Conservation (phyloP, 2,888 invertebrate species). For the Sarcophaga rosellei region DNA sequence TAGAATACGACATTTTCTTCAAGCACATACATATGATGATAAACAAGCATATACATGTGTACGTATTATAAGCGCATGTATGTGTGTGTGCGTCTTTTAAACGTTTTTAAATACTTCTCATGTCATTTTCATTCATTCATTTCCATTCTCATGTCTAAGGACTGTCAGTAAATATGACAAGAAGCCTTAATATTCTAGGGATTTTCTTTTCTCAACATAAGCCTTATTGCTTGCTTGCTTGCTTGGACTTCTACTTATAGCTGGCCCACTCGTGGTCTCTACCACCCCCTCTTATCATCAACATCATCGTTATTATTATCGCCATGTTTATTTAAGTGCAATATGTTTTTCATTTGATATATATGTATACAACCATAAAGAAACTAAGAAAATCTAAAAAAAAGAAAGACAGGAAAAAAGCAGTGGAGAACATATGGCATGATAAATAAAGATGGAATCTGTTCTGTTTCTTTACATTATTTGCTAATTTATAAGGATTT, state of each 20-base stretch:
- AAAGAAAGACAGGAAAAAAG: too few relatives aligned
- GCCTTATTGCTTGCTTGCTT: not conserved
- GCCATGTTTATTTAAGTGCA: conserved; percentile 46
- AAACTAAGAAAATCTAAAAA: not conserved
- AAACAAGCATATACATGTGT: too few relatives aligned
- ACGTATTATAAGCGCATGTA: not conserved
- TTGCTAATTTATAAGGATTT: conserved; percentile 2
- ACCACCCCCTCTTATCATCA: too few relatives aligned
- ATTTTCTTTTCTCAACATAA: conserved; percentile 24
- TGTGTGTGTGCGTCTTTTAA: conserved; percentile 9
- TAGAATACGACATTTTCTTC: too few relatives aligned
- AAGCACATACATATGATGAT: too few relatives aligned
- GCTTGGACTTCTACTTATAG: conserved; percentile 16
- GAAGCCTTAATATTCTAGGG: conserved; percentile 52
- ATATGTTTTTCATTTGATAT: conserved; percentile 41
- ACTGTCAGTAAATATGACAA: conserved; percentile 50
- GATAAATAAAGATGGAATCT: conserved; percentile 20
- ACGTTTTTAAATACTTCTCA: conserved; percentile 55
- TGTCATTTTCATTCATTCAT: conserved; percentile 55
- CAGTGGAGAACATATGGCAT: conserved; percentile 30
- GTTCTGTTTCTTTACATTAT: not conserved
- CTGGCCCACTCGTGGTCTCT: too few relatives aligned
- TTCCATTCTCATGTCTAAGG: conserved; percentile 45
- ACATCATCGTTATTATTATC: not conserved
- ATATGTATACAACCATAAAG: not conserved